These are phyloP conservation scores for Trichogramma dendrolimi DNA, from an alignment of 2,888 invertebrate genomes.

Conservation along the genomic window DNA sequence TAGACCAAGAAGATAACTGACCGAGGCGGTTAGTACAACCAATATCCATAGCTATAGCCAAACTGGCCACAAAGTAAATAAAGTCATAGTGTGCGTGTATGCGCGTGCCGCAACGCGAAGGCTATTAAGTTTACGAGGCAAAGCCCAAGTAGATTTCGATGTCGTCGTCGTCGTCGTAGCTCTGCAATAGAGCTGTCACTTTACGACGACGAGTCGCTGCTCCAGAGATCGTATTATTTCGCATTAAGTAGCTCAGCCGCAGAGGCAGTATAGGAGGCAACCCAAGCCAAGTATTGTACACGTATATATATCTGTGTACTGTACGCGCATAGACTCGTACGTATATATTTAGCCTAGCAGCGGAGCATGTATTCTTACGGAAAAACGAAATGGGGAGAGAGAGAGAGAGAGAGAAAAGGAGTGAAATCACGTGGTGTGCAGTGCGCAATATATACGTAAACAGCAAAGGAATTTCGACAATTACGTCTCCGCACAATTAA, in stretches of 20 bases:
- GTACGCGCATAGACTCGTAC: too few relatives aligned
- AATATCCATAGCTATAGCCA: background rate
- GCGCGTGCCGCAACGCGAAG: slow-evolving; percentile 12
- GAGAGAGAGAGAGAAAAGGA: slow-evolving; percentile 11
- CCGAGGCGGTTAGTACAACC: too few relatives aligned
- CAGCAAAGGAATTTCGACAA: slow-evolving; percentile 21
- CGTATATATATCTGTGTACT: too few relatives aligned
- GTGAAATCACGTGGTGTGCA: slow-evolving; percentile 18
- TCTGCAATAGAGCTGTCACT: slow-evolving; percentile 19
- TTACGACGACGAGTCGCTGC: slow-evolving; percentile 20
- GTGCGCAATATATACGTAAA: too few relatives aligned
- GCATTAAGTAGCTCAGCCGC: slow-evolving; percentile 24
- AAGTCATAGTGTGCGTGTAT: slow-evolving; percentile 27
- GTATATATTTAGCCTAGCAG: too few relatives aligned
- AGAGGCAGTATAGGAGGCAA: background rate
- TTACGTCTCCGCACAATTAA: slow-evolving; percentile 11
- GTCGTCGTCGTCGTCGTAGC: slow-evolving; percentile 13
- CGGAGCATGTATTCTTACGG: too few relatives aligned
- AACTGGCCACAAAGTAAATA: slow-evolving; percentile 10
- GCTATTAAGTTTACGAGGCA: slow-evolving; percentile 35
- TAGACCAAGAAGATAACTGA: too few relatives aligned
- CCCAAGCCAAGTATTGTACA: background rate
- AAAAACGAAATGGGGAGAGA: too few relatives aligned
- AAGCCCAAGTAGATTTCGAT: slow-evolving; percentile 36
- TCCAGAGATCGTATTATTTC: slow-evolving; percentile 18